Base-by-base conservation (phyloP, 2,888 invertebrate genomes). In the Alcis repandata region DNA sequence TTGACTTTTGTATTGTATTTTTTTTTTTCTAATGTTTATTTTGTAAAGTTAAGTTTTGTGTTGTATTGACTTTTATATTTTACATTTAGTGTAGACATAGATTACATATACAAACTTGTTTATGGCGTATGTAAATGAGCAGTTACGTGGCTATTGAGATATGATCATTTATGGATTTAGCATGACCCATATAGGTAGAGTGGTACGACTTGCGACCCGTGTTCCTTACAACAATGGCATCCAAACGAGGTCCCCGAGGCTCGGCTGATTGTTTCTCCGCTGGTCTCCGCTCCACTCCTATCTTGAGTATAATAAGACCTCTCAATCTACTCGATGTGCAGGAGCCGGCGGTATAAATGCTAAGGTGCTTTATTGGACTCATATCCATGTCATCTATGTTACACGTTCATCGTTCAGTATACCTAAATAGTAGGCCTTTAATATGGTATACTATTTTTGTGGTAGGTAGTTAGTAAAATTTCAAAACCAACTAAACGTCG, bases 181-280 rank as follows among this genome's bases (percentile, higher is more conserved):
- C 40, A 54, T 32, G 32, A 38, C 49, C 45, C 43, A 59, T 15
- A 32, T 43, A 27, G 27, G 27, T 6, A 22, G 32, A 11, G 0
- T 32, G 36, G 20, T 27, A 59, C 38, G 68, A 62, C 70, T 43
- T 46, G 51, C 49, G n/a, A 57, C 60, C 57, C 60, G 20, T 61
- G 52, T 66, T 61, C 38, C 15, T 15, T 27, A 70, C 76, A 82
- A 87, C 84, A 86, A 85, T 85, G 74, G 75, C 60, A 69, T 72
- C 72, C 77, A 81, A 86, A 87, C 73, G 71, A 73, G 78, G 79
- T 85, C 86, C 83, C 84, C 72, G 76, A 78, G 84, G 83, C 78
- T 72, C 70, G 70, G 70, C 68, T 82, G 81, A 82, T 85, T 84
- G 81, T 79, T 78, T 71, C 69, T 68, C 69, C 49, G 70, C 51